These are phyloP conservation scores for Lophura swinhoii DNA, from an alignment of 2,797 vertebrate species.

Conservation along the genomic window DNA sequence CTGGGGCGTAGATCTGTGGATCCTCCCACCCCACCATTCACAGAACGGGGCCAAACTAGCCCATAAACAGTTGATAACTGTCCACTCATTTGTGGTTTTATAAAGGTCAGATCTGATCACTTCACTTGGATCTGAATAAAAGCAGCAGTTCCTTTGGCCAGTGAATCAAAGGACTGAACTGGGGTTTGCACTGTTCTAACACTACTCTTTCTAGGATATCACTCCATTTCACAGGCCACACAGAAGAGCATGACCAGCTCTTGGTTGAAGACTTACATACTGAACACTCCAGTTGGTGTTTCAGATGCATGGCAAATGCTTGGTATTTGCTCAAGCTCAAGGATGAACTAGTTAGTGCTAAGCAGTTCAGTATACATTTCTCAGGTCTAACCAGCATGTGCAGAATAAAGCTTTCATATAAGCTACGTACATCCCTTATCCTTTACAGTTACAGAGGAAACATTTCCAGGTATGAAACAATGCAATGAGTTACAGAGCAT, in stretches of 20 bases:
- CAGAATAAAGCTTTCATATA: background rate
- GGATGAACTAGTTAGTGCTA: background rate
- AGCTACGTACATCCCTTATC: background rate
- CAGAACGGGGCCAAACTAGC: too few relatives aligned
- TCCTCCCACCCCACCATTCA: too few relatives aligned
- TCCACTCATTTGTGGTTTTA: background rate
- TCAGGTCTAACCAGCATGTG: background rate
- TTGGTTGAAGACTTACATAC: background rate
- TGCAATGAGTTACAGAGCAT: accelerated
- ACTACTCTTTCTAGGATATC: background rate
- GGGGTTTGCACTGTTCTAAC: background rate
- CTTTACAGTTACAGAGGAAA: background rate
- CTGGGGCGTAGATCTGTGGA: too few relatives aligned
- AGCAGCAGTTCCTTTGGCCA: too few relatives aligned
- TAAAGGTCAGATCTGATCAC: background rate
- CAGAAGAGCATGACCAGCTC: background rate
- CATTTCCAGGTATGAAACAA: background rate
- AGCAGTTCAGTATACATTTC: background rate
- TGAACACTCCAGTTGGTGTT: background rate
- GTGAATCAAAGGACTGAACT: background rate
- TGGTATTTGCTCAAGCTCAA: background rate
- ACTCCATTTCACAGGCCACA: background rate
- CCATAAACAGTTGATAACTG: background rate
- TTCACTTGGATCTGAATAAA: background rate
- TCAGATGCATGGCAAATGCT: background rate